Conservation (phyloP, 2,888 invertebrate genomes). For the Xiphydria camelus region DNA sequence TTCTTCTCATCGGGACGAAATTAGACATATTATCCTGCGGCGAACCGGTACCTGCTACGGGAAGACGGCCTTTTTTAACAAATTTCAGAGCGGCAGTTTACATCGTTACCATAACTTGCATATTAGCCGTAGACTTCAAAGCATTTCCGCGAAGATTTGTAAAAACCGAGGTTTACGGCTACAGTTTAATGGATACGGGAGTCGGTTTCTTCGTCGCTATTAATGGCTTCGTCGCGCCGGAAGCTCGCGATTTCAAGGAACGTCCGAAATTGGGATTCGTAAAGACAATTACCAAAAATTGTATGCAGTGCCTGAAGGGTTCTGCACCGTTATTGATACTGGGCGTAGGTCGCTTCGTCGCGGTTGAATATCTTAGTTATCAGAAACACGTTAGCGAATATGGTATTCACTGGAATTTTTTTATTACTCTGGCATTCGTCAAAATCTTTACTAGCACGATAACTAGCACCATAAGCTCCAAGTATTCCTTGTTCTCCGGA, state of each 20-base stretch:
- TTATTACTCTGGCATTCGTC: constrained; percentile 86
- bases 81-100: constrained; percentile 72
- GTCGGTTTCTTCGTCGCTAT: constrained; percentile 85
- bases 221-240: constrained; percentile 75
- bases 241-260: constrained; percentile 52
- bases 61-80: constrained; percentile 62
- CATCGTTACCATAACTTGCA: constrained; percentile 76
- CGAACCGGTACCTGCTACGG: background rate
- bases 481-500: constrained; percentile 63
- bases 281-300: constrained; percentile 25
- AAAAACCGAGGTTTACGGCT: constrained; percentile 86
- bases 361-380: constrained; percentile 72
- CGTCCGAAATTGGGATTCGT: background rate
- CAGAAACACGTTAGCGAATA: constrained; percentile 91
- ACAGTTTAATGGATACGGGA: constrained; percentile 93
- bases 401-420: constrained; percentile 98
- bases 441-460: constrained; percentile 73
- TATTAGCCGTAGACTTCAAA: constrained; percentile 92
- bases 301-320: constrained; percentile 46
- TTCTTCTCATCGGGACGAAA: constrained; percentile 15
- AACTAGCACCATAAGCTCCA: constrained; percentile 61
- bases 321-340: constrained; percentile 62
- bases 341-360: constrained; percentile 67
- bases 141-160: constrained; percentile 83
- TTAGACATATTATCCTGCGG: background rate